These are phyloP conservation scores for Megathymus violae DNA, from an alignment of 1,140 invertebrate genomes.

Conservation along the genomic window DNA sequence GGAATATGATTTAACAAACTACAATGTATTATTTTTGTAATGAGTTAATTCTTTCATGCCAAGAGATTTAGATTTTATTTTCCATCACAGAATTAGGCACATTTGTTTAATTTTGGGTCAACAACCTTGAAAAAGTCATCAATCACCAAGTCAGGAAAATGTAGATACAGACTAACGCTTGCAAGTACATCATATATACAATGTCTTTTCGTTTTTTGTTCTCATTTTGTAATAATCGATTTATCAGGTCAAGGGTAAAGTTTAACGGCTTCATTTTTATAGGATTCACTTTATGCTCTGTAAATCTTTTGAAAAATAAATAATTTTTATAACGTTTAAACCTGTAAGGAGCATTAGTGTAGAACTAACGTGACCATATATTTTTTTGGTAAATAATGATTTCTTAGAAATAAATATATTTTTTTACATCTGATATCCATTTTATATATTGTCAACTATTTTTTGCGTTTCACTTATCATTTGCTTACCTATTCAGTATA, in stretches of 20 bases:
- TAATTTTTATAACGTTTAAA: no score
- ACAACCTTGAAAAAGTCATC: slow-evolving; percentile 42
- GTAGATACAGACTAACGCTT: slow-evolving; percentile 48
- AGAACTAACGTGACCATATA: neutral
- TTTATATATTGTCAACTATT: no score
- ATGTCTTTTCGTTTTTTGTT: slow-evolving; percentile 40
- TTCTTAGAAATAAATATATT: no score
- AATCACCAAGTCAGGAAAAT: slow-evolving; percentile 54
- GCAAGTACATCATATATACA: slow-evolving; percentile 40
- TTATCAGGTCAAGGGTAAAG: slow-evolving; percentile 20
- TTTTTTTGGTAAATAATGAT: neutral
- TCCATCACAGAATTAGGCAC: slow-evolving; percentile 19
- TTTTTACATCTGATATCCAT: no score
- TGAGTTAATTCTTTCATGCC: slow-evolving; percentile 24
- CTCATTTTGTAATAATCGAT: no score
- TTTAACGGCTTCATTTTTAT: no score
- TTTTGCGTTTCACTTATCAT: no score
- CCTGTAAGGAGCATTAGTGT: neutral
- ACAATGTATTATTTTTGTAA: slow-evolving; percentile 44
- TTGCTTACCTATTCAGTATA: no score
- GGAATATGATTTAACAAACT: slow-evolving; percentile 25
- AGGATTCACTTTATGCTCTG: no score
- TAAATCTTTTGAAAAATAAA: no score
- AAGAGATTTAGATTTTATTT: slow-evolving; percentile 13
- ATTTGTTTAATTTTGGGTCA: slow-evolving; percentile 17